Evolutionary conservation across 1,140 invertebrate species (phyloP).

Genomic region (Drosophila ambigua): DNA sequence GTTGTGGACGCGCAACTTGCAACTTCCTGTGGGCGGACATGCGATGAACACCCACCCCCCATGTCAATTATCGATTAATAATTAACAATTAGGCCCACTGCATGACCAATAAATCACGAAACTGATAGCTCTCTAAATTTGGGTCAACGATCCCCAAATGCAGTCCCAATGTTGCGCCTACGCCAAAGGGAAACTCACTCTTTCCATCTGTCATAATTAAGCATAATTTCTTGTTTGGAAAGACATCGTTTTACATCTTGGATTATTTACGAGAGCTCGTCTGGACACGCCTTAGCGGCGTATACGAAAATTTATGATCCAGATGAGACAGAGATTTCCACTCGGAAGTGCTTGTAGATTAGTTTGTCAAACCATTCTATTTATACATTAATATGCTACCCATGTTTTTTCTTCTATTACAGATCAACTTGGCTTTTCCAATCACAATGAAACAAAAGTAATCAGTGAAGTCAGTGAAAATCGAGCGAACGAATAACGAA

Average conservation of each 20-base stretch:
- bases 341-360: slow-evolving; percentile 34
- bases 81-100: slow-evolving; percentile 66
- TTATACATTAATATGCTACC: slow-evolving; percentile 19
- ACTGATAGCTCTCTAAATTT: slow-evolving; percentile 51
- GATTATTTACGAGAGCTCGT: slow-evolving; percentile 57
- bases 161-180: slow-evolving; percentile 41
- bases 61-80: slow-evolving; percentile 75
- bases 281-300: slow-evolving; percentile 31
- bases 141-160: slow-evolving; percentile 65
- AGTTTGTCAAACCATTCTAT: slow-evolving; percentile 11
- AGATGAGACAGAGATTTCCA: slow-evolving; percentile 18
- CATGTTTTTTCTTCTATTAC: slow-evolving; percentile 14
- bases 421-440: slow-evolving; percentile 52
- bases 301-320: slow-evolving; percentile 57
- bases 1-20: slow-evolving; percentile 32
- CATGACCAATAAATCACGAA: slow-evolving; percentile 53
- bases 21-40: slow-evolving; percentile 59
- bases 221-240: slow-evolving; percentile 73
- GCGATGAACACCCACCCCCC: background rate
- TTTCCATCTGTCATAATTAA: slow-evolving; percentile 54
- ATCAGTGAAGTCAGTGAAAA: slow-evolving; percentile 21
- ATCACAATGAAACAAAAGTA: slow-evolving; percentile 50
- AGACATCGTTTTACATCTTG: slow-evolving; percentile 58
- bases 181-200: slow-evolving; percentile 1
- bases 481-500: slow-evolving; percentile 36